phyloP scores from a whole-genome alignment of 23 tunicate species.

The Oikopleura dioica region DNA sequence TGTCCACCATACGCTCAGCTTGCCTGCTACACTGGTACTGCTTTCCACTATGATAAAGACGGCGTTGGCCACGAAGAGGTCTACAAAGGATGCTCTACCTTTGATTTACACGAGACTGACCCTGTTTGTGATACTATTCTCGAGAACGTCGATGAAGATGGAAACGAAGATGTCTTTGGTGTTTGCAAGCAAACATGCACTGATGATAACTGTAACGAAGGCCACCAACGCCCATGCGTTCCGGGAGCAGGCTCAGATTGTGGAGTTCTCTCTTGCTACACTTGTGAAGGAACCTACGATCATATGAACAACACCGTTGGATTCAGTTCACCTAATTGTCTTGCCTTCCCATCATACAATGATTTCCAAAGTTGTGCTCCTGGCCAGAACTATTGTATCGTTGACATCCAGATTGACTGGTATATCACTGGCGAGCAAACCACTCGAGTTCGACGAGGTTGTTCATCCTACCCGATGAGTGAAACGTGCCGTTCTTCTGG shows the following conservation, averaged over 20 bases:
- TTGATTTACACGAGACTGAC: no score
- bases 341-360: not conserved
- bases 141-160: no score
- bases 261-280: not conserved
- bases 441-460: not conserved
- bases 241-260: not conserved
- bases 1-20: not conserved
- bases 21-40: not conserved
- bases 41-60: not conserved
- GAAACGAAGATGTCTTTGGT: no score
- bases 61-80: not conserved
- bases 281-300: not conserved
- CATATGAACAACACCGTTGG: not conserved
- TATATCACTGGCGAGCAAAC: not conserved
- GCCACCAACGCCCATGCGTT: not conserved
- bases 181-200: not conserved
- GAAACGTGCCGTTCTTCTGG: no score
- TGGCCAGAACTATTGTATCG: not conserved
- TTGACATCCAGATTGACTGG: conserved; percentile 4
- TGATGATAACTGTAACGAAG: not conserved
- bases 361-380: not conserved
- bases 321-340: not conserved
- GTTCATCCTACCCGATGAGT: no score
- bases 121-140: no score
- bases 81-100: conserved; percentile 4